phyloP scores from a whole-genome alignment of 2,797 vertebrate species.

The Salarias fasciatus region DNA sequence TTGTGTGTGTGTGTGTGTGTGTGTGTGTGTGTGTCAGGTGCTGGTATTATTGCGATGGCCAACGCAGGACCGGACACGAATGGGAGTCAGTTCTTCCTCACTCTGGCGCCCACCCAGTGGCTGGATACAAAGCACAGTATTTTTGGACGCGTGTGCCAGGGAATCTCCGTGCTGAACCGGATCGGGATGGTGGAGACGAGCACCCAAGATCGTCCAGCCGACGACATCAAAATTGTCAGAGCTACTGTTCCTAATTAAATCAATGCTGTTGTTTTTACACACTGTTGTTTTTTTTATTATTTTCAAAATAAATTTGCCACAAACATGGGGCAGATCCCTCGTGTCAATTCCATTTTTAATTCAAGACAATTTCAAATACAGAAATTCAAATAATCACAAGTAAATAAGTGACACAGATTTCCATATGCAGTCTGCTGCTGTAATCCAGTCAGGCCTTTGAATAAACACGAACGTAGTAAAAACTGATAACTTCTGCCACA shows the following conservation, averaged over 20 bases:
- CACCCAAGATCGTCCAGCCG: constrained; percentile 90
- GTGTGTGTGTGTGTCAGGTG: constrained; percentile 78
- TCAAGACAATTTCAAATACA: no score
- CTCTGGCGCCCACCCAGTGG: constrained; percentile 92
- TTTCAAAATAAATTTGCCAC: not conserved
- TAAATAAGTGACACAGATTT: no score
- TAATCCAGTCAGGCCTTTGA: no score
- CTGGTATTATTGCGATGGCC: constrained; percentile 96
- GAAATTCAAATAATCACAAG: no score
- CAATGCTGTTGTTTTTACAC: constrained; percentile 19
- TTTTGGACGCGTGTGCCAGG: constrained; percentile 92
- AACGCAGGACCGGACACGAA: constrained; percentile 95
- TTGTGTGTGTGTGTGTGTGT: no score
- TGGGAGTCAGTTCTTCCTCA: constrained; percentile 96
- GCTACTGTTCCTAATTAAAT: constrained; percentile 77
- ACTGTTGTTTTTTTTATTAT: constrained; percentile 24
- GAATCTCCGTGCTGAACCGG: constrained; percentile 89
- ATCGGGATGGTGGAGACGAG: constrained; percentile 96
- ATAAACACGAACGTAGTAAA: no score
- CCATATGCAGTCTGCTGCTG: no score
- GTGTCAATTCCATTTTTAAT: no score
- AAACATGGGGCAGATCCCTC: no score
- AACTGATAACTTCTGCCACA: no score
- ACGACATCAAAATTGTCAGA: constrained; percentile 92
- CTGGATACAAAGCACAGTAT: constrained; percentile 95